Evolutionary conservation across 1,140 invertebrate species (phyloP), one percentile per base, ranked within the genome.

Genomic region (Drosophila kohkoa): DNA sequence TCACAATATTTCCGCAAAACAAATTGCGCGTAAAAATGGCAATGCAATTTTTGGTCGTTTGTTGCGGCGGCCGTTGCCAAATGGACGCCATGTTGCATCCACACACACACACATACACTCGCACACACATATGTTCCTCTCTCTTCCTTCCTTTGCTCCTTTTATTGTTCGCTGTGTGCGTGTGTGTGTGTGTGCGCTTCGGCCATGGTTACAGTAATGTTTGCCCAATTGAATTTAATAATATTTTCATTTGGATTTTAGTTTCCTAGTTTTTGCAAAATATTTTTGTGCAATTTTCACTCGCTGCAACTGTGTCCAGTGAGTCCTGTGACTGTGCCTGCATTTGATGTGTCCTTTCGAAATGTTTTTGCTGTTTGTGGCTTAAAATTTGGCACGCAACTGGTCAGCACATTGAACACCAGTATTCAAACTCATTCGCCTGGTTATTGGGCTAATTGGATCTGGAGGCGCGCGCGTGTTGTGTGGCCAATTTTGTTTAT

Each of bases 161-260:
- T 15, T 45, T 3, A 2, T 15, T 25, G 1, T 13, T 1, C 6
- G n/a, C 48, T 28, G 28, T 28, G 20, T 52, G 54, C 38, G 60
- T 70, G 52, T 60, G 32, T 52, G 77, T 59, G 20, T 20, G 20
- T 4, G 20, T 25, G 20, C 3, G 20, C 20, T 3, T 3, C 20
- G 20, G 62, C 49, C 77, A 80, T 88, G 82, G 76, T 81, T 68
- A 77, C 81, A 83, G 85, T 89, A 88, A 88, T 88, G 80, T 89
- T 88, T 88, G 85, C 81, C 82, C 83, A 89, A 88, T 88, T 88
- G 83, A 88, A 88, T 88, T 89, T 88, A 88, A 88, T 89, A 88
- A 88, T 88, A 88, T 88, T 88, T 88, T 88, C 85, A 89, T 88
- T 88, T 89, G 81, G 83, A 88, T 85, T 88, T 88, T 78, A 83